These are phyloP conservation scores for Notoglanidium macrostoma DNA, from an alignment of 2,797 vertebrate species.

Conservation along the genomic window DNA sequence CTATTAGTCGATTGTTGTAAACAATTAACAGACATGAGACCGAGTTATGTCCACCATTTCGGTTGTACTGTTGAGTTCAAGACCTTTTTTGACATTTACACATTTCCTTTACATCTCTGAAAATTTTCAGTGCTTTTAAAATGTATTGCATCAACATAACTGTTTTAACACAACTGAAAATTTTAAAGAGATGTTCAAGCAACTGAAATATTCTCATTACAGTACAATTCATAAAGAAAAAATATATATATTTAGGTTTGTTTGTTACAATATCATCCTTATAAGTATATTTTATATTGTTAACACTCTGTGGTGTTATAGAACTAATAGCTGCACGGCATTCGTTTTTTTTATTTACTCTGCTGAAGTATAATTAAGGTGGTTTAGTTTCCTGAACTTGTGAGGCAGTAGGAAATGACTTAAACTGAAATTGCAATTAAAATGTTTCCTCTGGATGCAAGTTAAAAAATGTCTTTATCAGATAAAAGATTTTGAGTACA, in stretches of 20 bases:
- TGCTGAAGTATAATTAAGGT: slow-evolving; percentile 36
- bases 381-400: slow-evolving; percentile 27
- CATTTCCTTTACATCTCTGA: neutral
- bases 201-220: slow-evolving; percentile 5
- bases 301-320: slow-evolving; percentile 10
- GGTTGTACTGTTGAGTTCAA: neutral
- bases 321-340: slow-evolving; percentile 16
- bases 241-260: neutral
- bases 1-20: neutral
- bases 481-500: neutral
- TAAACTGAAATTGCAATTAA: slow-evolving; percentile 28
- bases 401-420: slow-evolving; percentile 14
- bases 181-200: neutral
- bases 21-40: neutral
- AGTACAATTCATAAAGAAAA: neutral
- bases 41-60: neutral
- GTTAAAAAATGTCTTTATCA: slow-evolving; percentile 23
- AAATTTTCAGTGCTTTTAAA: neutral
- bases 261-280: neutral
- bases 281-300: neutral
- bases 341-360: slow-evolving; percentile 26
- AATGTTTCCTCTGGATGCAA: slow-evolving; percentile 28
- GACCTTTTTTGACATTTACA: neutral
- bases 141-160: no score
- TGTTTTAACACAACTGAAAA: neutral